phyloP scores from a whole-genome alignment of 2,888 invertebrate genomes.

The Drosophila aldrichi region DNA sequence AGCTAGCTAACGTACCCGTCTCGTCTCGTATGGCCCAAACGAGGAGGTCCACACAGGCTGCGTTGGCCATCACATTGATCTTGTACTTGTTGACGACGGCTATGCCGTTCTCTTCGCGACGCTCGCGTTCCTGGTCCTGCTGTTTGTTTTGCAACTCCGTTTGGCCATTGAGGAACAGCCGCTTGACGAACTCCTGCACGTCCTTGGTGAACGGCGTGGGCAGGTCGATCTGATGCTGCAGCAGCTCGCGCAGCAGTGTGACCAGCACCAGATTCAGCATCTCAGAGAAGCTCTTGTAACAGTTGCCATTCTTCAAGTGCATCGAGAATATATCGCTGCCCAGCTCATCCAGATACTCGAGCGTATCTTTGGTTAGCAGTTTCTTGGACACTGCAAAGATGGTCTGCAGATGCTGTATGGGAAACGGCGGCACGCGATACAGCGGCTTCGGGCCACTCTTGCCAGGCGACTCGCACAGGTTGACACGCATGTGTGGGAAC shows the following conservation, averaged over 20 bases:
- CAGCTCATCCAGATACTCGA: constrained; percentile 93
- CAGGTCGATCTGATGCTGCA: constrained; percentile 95
- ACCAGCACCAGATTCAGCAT: constrained; percentile 97
- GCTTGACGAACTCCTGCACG: constrained; percentile 95
- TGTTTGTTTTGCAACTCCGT: constrained; percentile 95
- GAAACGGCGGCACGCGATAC: constrained; percentile 78
- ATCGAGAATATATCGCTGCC: constrained; percentile 92
- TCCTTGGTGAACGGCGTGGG: constrained; percentile 96
- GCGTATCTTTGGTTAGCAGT: constrained; percentile 92
- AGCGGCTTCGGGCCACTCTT: constrained; percentile 85
- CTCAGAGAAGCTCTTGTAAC: constrained; percentile 97
- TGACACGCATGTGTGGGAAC: constrained; percentile 92
- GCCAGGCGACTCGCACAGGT: constrained; percentile 88
- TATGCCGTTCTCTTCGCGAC: constrained; percentile 90
- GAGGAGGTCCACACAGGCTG: constrained; percentile 97
- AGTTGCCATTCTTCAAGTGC: constrained; percentile 92
- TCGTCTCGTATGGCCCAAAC: constrained; percentile 99
- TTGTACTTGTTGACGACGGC: constrained; percentile 94
- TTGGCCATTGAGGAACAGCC: constrained; percentile 95
- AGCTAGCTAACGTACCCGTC: constrained; percentile 88
- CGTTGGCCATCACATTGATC: constrained; percentile 98
- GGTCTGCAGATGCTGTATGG: constrained; percentile 91
- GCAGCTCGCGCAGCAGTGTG: constrained; percentile 94
- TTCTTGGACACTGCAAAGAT: constrained; percentile 93
- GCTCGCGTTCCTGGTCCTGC: constrained; percentile 94